phyloP scores from a whole-genome alignment of 1,140 invertebrate genomes.

The Ptiloglossa arizonensis region DNA sequence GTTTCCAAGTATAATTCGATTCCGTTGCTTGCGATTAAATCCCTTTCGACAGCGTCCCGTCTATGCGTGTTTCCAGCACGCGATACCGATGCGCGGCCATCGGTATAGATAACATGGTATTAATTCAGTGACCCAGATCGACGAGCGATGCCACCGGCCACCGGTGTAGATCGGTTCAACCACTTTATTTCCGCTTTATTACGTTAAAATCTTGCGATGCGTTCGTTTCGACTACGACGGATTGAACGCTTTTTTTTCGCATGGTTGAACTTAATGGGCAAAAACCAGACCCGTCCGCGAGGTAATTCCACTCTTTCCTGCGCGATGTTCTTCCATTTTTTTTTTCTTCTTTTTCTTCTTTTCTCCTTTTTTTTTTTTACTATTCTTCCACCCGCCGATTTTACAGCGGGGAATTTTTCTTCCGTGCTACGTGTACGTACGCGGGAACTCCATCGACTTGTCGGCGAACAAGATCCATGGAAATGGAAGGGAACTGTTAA shows the following conservation, averaged over 20 bases:
- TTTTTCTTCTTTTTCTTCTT: too few species aligned
- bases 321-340: not conserved
- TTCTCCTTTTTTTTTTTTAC: too few species aligned
- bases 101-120: constrained; percentile 46
- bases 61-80: not conserved
- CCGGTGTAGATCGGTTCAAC: constrained; percentile 31
- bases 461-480: too few species aligned
- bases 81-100: constrained; percentile 6
- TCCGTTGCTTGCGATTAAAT: constrained; percentile 38
- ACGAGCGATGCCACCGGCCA: constrained; percentile 28
- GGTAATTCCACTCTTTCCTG: constrained; percentile 12
- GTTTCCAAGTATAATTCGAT: constrained; percentile 32
- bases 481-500: too few species aligned
- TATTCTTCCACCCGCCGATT: not conserved
- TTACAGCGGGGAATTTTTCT: not conserved
- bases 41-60: constrained; percentile 27
- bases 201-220: constrained; percentile 46
- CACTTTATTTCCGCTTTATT: constrained; percentile 57
- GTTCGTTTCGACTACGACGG: constrained; percentile 32
- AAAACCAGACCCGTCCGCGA: constrained; percentile 42
- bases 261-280: constrained; percentile 44
- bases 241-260: constrained; percentile 48
- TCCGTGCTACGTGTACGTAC: too few species aligned
- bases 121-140: constrained; percentile 57
- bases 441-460: too few species aligned